These are phyloP conservation scores for Scophthalmus maximus DNA, from an alignment of 2,113 vertebrate genomes.

Conservation along the genomic window DNA sequence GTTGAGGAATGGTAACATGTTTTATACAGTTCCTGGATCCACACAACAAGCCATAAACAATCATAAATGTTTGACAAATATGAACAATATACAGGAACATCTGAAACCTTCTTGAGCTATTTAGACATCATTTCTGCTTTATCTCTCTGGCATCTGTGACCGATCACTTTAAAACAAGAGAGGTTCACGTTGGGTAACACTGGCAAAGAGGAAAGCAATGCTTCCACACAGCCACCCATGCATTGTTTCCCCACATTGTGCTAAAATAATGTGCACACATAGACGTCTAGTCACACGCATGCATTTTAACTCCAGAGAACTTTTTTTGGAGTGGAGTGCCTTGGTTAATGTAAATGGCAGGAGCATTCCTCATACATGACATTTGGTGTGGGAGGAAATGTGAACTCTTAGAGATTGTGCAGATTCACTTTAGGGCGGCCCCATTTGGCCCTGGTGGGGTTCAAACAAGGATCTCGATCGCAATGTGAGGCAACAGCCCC, in stretches of 20 bases:
- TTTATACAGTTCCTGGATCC: conserved; percentile 1
- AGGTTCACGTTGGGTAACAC: not conserved
- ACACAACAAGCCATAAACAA: conserved; percentile 13
- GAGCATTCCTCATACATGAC: not conserved
- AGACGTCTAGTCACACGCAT: not conserved
- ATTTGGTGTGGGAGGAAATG: conserved; percentile 5
- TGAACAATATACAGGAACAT: conserved; percentile 11
- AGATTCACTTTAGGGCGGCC: not conserved
- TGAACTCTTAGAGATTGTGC: not conserved
- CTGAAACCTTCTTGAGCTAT: conserved; percentile 3
- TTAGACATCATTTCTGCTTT: conserved; percentile 1
- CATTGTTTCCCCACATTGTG: not conserved
- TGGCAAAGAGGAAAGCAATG: conserved; percentile 1
- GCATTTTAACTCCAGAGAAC: not conserved
- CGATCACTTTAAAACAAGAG: conserved; percentile 13
- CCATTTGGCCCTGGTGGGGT: not conserved
- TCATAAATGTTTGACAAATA: conserved; percentile 24
- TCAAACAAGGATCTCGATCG: conserved; percentile 5
- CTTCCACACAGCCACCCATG: no score
- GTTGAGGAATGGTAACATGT: conserved; percentile 1
- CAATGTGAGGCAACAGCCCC: not conserved
- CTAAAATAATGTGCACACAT: not conserved
- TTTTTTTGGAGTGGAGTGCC: not conserved
- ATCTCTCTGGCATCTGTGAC: conserved; percentile 38
- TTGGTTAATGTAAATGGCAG: not conserved